Percentiles rank a stretch among this genome's conserved stretches.
These are phyloP conservation scores for Volucella bombylans DNA, from an alignment of 2,888 invertebrate genomes.

Conservation along the genomic window DNA sequence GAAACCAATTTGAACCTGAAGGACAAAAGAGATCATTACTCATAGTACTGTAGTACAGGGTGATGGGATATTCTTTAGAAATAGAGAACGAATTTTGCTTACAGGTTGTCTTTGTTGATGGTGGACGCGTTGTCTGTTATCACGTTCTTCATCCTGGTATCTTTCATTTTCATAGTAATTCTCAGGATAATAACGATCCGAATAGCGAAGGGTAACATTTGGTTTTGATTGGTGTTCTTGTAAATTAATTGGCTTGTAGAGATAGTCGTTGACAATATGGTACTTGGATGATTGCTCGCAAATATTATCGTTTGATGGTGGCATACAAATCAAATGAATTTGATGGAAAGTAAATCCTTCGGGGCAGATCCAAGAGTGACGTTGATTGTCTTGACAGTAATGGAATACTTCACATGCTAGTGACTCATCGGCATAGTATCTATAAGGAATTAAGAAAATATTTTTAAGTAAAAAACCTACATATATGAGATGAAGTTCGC, in stretches of 20 bases:
- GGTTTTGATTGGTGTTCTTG: slow-evolving; percentile 92
- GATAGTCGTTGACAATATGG: slow-evolving; percentile 95
- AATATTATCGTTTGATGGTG: slow-evolving; percentile 93
- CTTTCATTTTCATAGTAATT: slow-evolving; percentile 87
- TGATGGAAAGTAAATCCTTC: slow-evolving; percentile 89
- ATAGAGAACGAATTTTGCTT: slow-evolving; percentile 39
- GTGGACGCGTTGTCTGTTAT: slow-evolving; percentile 79
- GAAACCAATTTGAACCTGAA: slow-evolving; percentile 79
- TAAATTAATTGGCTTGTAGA: slow-evolving; percentile 93
- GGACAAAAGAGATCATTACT: slow-evolving; percentile 22
- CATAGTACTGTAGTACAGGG: slow-evolving; percentile 31
- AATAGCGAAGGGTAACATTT: slow-evolving; percentile 90
- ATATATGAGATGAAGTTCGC: neutral
- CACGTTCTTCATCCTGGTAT: slow-evolving; percentile 81
- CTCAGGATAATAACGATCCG: slow-evolving; percentile 92
- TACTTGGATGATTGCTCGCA: slow-evolving; percentile 94
- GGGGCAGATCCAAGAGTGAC: slow-evolving; percentile 96
- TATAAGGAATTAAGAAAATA: slow-evolving; percentile 50
- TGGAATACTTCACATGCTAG: slow-evolving; percentile 96
- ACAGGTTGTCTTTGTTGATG: slow-evolving; percentile 79
- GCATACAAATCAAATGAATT: slow-evolving; percentile 97
- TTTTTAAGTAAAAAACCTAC: neutral
- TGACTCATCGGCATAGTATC: slow-evolving; percentile 94
- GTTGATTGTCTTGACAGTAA: slow-evolving; percentile 94
- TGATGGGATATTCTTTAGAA: neutral